Evolutionary conservation across 1,140 invertebrate genomes (phyloP).

Genomic region (Lanistes nyassanus): DNA sequence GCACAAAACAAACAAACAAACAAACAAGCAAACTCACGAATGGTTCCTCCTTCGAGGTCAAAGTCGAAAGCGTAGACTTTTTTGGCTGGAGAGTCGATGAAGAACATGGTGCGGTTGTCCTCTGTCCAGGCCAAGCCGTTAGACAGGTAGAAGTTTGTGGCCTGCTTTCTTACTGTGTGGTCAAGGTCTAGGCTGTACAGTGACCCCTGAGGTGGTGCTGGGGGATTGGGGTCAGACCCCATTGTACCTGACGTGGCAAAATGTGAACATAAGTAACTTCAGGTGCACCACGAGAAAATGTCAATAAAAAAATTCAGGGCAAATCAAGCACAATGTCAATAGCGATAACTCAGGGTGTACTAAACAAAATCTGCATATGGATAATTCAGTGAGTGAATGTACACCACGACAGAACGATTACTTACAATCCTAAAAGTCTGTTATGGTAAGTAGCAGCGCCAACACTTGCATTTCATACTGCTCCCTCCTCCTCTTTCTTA

Average conservation of each 20-base stretch:
- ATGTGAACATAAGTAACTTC: too few relatives aligned
- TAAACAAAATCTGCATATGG: too few relatives aligned
- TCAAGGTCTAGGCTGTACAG: slow-evolving; percentile 56
- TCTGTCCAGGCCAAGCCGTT: slow-evolving; percentile 86
- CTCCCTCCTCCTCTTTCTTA: neutral
- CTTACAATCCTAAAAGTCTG: too few relatives aligned
- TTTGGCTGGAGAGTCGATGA: slow-evolving; percentile 64
- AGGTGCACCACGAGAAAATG: too few relatives aligned
- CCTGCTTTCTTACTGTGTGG: slow-evolving; percentile 41
- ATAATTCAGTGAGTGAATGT: too few relatives aligned
- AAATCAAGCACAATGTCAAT: too few relatives aligned
- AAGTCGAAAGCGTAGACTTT: slow-evolving; percentile 77
- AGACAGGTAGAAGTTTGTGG: slow-evolving; percentile 71
- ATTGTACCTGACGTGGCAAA: neutral
- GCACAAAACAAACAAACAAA: neutral
- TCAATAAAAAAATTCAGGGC: too few relatives aligned
- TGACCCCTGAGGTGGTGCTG: slow-evolving; percentile 33
- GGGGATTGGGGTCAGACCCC: neutral
- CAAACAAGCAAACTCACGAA: slow-evolving; percentile 65
- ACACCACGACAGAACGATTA: too few relatives aligned
- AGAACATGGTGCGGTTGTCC: slow-evolving; percentile 72
- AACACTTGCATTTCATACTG: neutral
- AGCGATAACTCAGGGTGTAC: too few relatives aligned
- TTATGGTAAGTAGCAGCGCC: too few relatives aligned
- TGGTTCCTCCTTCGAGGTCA: slow-evolving; percentile 74